Percentiles rank a stretch among this genome's conserved stretches.
phyloP scores from a whole-genome alignment of 1,140 invertebrate genomes.

The Drosophila kepulauana region DNA sequence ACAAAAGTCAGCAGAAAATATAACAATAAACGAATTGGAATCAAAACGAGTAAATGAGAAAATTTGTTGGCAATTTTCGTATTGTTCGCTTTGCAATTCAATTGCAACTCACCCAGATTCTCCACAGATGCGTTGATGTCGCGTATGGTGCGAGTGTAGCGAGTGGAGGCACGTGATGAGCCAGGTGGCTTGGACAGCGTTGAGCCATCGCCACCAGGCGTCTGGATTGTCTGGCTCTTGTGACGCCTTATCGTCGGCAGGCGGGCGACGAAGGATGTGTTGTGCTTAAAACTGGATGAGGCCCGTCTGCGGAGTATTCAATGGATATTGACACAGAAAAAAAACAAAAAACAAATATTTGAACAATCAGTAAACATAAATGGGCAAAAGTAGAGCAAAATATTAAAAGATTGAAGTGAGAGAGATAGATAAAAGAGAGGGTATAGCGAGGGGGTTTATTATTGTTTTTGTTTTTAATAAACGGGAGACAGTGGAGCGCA shows the following conservation, averaged over 20 bases:
- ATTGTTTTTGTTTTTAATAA: constrained; percentile 14
- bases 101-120: constrained; percentile 88
- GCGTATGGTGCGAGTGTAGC: constrained; percentile 87
- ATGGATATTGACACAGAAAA: not conserved
- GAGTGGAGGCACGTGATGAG: constrained; percentile 80
- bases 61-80: too few species aligned
- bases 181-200: constrained; percentile 84
- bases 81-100: too few species aligned
- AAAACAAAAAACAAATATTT: not conserved
- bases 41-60: too few species aligned
- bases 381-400: not conserved
- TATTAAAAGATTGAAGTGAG: not conserved
- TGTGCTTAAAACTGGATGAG: constrained; percentile 94
- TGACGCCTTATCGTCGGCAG: constrained; percentile 93
- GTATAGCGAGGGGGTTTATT: not conserved
- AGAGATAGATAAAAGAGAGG: constrained; percentile 6
- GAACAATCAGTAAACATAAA: constrained; percentile 24
- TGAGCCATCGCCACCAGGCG: constrained; percentile 86
- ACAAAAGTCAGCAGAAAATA: constrained; percentile 52
- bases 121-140: constrained; percentile 90
- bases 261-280: constrained; percentile 94
- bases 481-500: constrained; percentile 30
- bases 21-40: constrained; percentile 22
- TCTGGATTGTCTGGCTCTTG: constrained; percentile 90
- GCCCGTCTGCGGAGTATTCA: constrained; percentile 86